These are phyloP conservation scores for Parapristionchus giblindavisi DNA, from an alignment of 2,888 invertebrate species.

Conservation along the genomic window DNA sequence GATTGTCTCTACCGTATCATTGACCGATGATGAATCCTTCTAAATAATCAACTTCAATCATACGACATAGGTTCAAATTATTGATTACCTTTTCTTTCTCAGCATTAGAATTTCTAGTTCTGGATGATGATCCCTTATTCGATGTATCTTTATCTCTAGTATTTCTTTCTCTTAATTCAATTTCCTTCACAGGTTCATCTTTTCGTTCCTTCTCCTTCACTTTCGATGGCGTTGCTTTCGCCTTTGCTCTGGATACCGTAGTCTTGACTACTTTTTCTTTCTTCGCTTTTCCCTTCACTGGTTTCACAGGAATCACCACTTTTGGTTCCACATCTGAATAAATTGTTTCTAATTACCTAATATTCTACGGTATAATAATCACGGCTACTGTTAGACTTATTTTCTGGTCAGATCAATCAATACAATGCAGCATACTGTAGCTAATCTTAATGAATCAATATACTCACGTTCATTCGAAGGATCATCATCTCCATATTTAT, in stretches of 20 bases:
- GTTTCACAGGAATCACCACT: conserved; percentile 7
- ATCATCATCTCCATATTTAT: no score
- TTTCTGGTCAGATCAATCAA: no score
- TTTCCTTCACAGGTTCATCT: no score
- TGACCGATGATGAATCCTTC: not conserved
- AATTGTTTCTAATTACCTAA: no score
- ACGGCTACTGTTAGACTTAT: no score
- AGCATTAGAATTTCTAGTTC: not conserved
- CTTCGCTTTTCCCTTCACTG: conserved; percentile 1
- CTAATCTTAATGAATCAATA: not conserved
- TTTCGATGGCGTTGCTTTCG: not conserved
- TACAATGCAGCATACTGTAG: no score
- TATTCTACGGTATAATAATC: no score
- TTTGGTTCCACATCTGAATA: not conserved
- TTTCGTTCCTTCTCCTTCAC: conserved; percentile 23
- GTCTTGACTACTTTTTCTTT: not conserved
- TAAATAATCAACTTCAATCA: not conserved
- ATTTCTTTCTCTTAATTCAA: conserved; percentile 13
- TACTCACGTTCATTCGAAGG: not conserved
- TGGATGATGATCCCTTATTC: not conserved
- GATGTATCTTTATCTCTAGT: conserved; percentile 3
- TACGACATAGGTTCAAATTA: not conserved
- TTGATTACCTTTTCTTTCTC: not conserved
- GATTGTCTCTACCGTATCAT: not conserved
- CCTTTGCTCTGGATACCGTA: not conserved